Percentiles rank a stretch among this genome's conserved stretches.
These are phyloP conservation scores for Illadopsis cleaveri DNA, from an alignment of 2,113 vertebrate species.

Conservation along the genomic window DNA sequence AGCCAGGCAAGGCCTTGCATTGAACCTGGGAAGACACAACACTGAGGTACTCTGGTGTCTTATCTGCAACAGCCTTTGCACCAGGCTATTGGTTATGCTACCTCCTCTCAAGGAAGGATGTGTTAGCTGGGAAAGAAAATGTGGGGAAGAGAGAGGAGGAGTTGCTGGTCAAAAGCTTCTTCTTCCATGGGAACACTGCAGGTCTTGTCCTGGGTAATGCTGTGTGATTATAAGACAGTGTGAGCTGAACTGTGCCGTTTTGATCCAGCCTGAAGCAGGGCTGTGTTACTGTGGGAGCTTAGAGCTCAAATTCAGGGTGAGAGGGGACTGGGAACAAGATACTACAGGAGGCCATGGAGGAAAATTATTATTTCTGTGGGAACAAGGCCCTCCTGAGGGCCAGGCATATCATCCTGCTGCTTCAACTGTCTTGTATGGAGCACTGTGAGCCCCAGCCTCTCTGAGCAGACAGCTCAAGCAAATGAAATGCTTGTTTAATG, in stretches of 20 bases:
- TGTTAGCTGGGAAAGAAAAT: neutral
- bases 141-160: neutral
- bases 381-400: neutral
- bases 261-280: neutral
- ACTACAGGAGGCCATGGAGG: neutral
- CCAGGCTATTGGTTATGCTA: neutral
- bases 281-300: neutral
- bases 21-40: neutral
- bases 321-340: no score
- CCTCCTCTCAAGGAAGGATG: neutral
- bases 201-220: neutral
- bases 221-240: neutral
- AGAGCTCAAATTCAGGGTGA: neutral
- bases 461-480: neutral
- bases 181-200: neutral
- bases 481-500: neutral
- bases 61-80: neutral
- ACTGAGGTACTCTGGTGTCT: neutral
- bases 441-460: neutral
- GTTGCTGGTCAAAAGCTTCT: neutral
- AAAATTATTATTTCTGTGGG: neutral
- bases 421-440: accelerated
- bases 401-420: neutral
- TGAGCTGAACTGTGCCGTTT: accelerated
- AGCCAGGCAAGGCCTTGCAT: neutral